A percentile compares a stretch with the other conserved stretches of the same genome.
These are phyloP conservation scores for Pomacea maculata DNA, from an alignment of 1,140 invertebrate genomes.

Conservation along the genomic window DNA sequence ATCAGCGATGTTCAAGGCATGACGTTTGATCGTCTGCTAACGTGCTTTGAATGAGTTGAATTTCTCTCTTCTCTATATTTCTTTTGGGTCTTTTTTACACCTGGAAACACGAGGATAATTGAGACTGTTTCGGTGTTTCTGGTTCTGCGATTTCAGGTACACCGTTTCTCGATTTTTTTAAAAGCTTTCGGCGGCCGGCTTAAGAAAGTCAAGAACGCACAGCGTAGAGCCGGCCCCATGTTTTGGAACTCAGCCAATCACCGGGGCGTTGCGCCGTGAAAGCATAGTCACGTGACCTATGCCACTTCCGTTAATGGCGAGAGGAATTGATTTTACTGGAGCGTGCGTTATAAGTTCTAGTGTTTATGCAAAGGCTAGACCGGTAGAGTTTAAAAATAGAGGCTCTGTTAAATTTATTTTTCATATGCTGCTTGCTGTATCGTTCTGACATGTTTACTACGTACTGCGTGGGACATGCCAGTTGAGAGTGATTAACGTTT, in stretches of 20 bases:
- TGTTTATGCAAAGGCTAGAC: no score
- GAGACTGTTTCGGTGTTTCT: background rate
- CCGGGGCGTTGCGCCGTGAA: slow-evolving; percentile 17
- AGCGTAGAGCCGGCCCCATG: background rate
- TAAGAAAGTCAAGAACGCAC: background rate
- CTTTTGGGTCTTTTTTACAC: no score
- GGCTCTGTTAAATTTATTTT: no score
- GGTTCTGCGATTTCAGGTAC: background rate
- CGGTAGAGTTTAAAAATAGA: no score
- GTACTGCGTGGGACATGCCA: no score
- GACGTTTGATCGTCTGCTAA: no score
- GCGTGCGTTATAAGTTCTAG: background rate
- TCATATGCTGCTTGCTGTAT: no score
- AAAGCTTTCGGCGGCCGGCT: background rate
- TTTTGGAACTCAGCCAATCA: slow-evolving; percentile 25
- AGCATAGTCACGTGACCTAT: slow-evolving; percentile 22
- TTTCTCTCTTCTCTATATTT: no score
- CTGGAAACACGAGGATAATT: background rate
- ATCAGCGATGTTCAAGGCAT: no score
- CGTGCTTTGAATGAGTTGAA: no score
- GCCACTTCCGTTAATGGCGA: background rate
- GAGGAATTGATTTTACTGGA: background rate
- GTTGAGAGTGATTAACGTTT: no score
- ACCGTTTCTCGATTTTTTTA: background rate
- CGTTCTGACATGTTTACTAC: no score